Conservation (phyloP, 1,140 invertebrate genomes). For the Drosophila repletoides region DNA sequence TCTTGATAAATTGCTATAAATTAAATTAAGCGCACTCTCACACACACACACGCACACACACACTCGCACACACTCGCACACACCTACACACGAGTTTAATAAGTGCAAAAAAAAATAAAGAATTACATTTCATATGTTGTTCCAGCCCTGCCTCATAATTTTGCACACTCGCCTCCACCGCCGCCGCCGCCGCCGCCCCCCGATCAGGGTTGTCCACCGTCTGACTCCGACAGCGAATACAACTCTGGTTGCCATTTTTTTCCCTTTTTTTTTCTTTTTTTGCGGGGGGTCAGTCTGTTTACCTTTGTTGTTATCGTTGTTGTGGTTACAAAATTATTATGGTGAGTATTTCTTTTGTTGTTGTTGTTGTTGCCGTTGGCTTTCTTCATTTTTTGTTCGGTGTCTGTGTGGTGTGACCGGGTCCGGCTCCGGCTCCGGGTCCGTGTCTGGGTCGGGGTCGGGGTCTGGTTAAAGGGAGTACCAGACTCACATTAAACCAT, state of each 20-base stretch:
- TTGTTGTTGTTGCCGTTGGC: slow-evolving; percentile 14
- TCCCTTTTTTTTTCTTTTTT: too few relatives aligned
- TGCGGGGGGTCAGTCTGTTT: slow-evolving; percentile 59
- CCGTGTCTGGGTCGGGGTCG: too few relatives aligned
- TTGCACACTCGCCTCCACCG: slow-evolving; percentile 37
- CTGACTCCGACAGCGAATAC: background rate
- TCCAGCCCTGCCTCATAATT: slow-evolving; percentile 53
- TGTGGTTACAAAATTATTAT: slow-evolving; percentile 74
- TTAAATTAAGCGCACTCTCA: slow-evolving; percentile 70
- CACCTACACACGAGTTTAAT: slow-evolving; percentile 41
- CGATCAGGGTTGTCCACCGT: slow-evolving; percentile 11
- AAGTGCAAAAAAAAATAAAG: slow-evolving; percentile 57
- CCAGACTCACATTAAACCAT: slow-evolving; percentile 67
- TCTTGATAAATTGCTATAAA: slow-evolving; percentile 73
- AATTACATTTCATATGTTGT: slow-evolving; percentile 74
- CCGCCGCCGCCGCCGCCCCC: too few relatives aligned
- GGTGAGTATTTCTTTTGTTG: slow-evolving; percentile 33
- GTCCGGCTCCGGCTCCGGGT: too few relatives aligned
- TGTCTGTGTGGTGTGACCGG: slow-evolving; percentile 39
- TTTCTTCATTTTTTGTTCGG: background rate
- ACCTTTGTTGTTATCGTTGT: slow-evolving; percentile 54
- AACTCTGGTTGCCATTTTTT: slow-evolving; percentile 41
- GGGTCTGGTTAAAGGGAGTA: background rate
- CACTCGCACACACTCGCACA: slow-evolving; percentile 30
- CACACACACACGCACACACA: slow-evolving; percentile 21